Evolutionary conservation across 2,888 invertebrate species (phyloP).

Genomic region (Eulithis prunata): DNA sequence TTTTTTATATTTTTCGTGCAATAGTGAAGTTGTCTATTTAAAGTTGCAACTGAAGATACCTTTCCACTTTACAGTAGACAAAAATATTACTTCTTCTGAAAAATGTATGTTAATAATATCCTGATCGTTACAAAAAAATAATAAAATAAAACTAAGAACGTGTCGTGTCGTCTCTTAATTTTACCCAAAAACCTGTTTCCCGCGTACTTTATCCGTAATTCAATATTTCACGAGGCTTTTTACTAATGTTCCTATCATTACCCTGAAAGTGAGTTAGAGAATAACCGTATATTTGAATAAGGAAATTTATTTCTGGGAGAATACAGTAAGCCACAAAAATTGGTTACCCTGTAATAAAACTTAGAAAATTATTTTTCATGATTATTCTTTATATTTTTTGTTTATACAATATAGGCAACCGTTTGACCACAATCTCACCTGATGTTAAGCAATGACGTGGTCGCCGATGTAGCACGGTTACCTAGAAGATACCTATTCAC

Average conservation of each 20-base stretch:
- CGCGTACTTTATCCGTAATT: constrained; percentile 55
- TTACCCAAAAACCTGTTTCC: constrained; percentile 49
- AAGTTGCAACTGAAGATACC: constrained; percentile 58
- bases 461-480: no score
- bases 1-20: no score
- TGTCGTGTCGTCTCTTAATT: constrained; percentile 56
- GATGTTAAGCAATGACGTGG: no score
- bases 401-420: no score
- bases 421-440: no score
- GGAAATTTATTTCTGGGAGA: neutral
- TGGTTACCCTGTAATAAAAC: no score
- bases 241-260: constrained; percentile 49
- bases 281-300: neutral
- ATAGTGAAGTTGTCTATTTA: neutral
- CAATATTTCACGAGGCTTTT: constrained; percentile 56
- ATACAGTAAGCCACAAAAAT: no score
- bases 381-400: no score
- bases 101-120: constrained; percentile 70
- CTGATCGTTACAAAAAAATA: constrained; percentile 71
- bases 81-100: constrained; percentile 64
- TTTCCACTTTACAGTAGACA: constrained; percentile 57
- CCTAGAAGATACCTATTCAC: no score
- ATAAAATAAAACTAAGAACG: constrained; percentile 67
- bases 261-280: constrained; percentile 3
- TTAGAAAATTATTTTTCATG: no score